Evolutionary conservation across 2,888 invertebrate species (phyloP), one percentile per base, ranked within the genome.

Genomic region (Ochlodes sylvanus): DNA sequence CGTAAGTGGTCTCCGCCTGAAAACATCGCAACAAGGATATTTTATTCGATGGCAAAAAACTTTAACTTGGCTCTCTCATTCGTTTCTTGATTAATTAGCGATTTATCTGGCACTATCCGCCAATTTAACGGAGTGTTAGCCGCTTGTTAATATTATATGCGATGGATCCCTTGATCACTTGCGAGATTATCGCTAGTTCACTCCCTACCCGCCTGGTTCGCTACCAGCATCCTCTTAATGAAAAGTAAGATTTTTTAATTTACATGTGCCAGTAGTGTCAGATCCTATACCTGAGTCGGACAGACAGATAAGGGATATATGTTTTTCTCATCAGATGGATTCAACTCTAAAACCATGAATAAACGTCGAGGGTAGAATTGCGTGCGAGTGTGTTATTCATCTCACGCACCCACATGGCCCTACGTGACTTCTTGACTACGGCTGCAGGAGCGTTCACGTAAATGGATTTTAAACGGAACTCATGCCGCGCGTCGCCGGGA

Each of bases 351-450:
- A 15, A 47, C 44, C 44, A 17, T 47, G 47, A 15, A 47, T 47
- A 47, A 47, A 47, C 7, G 47, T 47, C 12, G 12, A 50, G 12
- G 4, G 50, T 50, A 19, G 19, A 19, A 50, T 50, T 50, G 50
- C 50, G 19, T 50, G 44, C 17, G 17, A n/a, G 9, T 60, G n/a
- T 14, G n/a, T n/a, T n/a, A 44, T 60, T 44, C 58, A 4, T 10
- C 27, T 60, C 58, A 60, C 58, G 58, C 9, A 27, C 10, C 9
- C 58, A 12, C 44, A 60, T 60, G 44, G 44, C 58, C 58, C 21
- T 42, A 58, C 58, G 58, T 58, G 58, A 15, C 58, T 42, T 15
- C 58, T 50, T 19, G 50, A 15, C 21, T 27, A 27, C n/a, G 44
- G 21, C 21, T 42, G 17, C 14, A n/a, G 56, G 1, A 38, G 34